Base-by-base conservation (phyloP, 2,113 vertebrate species). In the Oncorhynchus masou region DNA sequence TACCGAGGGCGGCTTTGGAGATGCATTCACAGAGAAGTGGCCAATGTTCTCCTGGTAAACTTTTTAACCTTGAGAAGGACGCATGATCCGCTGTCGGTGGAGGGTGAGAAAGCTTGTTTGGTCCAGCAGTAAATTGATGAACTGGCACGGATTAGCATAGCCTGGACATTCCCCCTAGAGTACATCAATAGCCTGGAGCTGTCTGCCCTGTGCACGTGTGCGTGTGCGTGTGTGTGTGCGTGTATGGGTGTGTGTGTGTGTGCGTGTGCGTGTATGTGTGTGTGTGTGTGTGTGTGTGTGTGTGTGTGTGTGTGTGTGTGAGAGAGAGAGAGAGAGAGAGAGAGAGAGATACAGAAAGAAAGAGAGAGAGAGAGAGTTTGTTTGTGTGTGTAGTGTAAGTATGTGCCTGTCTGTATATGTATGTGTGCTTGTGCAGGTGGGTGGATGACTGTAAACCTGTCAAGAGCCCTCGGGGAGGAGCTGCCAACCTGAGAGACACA, bases 11-110 rank as follows among this genome's bases (percentile, higher is more conserved):
- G 1, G 9, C 8, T 45, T 2, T 3, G 19, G 16, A 20, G 54
- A 57, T 57, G 54, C 54, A 20, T 20, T 57, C 54, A 20, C 54
- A 19, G 54, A 57, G 54, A 19, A 57, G 16, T 64, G 73, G 70
- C 72, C 79, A 74, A 74, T 84, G 78, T 82, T 60, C 79, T 70
- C 77, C 72, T 76, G 79, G 82, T 73, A 73, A 86, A 88, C 84
- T 84, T 85, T 87, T 86, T 90, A 87, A 91, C 91, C 88, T 91
- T 91, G 89, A 84, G 71, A 77, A 89, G 88, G 83, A 82, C 86
- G 83, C 86, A 81, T 77, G 79, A n/a, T 62, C 1, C 9, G 39
- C 57, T 74, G 71, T 81, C 83, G 84, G 81, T 6, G 7, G 34
- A n/a, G 6, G 15, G 8, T 39, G 66, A 70, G 77, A 85, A 70